Evolutionary conservation across 2,113 vertebrate species (phyloP).

Genomic region (Thamnaconus septentrionalis): DNA sequence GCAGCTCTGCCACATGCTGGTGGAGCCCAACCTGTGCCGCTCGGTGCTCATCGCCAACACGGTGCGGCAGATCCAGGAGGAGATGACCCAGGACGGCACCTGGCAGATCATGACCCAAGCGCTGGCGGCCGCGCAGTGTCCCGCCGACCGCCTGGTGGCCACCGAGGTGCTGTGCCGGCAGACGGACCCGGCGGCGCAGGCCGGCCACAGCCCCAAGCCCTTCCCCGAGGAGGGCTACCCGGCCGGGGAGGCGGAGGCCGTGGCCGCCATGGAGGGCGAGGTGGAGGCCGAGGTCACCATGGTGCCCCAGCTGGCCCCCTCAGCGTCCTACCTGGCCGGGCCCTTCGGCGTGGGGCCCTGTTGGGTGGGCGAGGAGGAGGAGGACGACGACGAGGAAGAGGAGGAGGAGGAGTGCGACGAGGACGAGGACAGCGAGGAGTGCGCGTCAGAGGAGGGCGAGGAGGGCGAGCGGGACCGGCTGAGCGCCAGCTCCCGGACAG

Average conservation of each 20-base stretch:
- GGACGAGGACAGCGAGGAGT: conserved; percentile 83
- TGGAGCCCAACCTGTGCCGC: conserved; percentile 94
- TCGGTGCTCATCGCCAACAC: conserved; percentile 98
- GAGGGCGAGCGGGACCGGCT: conserved; percentile 62
- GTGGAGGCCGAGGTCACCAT: conserved; percentile 71
- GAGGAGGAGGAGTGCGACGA: conserved; percentile 83
- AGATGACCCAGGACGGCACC: conserved; percentile 93
- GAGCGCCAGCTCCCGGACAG: conserved; percentile 75
- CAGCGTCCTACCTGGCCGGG: conserved; percentile 67
- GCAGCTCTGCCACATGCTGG: conserved; percentile 98
- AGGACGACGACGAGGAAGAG: conserved; percentile 78
- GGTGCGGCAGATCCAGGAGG: conserved; percentile 95
- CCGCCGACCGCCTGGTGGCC: conserved; percentile 87
- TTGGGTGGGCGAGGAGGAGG: conserved; percentile 85
- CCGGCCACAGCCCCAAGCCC: conserved; percentile 75
- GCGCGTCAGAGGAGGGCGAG: conserved; percentile 72
- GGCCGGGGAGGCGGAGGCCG: conserved; percentile 72
- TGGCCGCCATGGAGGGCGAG: conserved; percentile 71
- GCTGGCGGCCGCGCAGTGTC: conserved; percentile 76
- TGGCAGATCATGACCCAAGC: conserved; percentile 85
- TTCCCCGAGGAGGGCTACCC: conserved; percentile 76
- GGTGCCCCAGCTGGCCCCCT: conserved; percentile 65
- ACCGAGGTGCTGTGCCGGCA: conserved; percentile 91
- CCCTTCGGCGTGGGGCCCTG: conserved; percentile 77
- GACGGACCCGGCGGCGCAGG: conserved; percentile 77